Evolutionary conservation across 2,113 vertebrate genomes (phyloP), one percentile per base, ranked within the genome.

Genomic region (Myrmecophaga tridactyla): DNA sequence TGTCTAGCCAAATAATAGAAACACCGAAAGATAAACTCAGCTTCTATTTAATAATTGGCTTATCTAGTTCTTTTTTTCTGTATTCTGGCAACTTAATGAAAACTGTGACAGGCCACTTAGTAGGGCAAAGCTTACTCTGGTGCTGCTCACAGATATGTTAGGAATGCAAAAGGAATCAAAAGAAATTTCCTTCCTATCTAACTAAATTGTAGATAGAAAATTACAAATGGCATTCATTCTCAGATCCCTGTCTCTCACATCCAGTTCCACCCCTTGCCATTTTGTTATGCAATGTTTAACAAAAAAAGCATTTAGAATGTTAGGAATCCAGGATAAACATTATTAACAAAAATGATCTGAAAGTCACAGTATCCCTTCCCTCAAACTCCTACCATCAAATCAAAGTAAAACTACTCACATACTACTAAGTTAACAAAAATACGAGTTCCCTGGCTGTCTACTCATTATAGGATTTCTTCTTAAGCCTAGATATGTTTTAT

Each of bases 391-490:
- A 21, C 41, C 43, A 83, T 48, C 56, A 95, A 90, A 78, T 63
- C 60, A 69, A 51, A 94, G 60, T 41, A 82, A 87, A 94, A 93
- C 14, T 46, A 85, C 7, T 81, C 23, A 77, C 41, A 39, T 15
- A 27, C 53, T 67, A 56, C 63, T 60, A 41, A 51, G 18, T 91
- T 96, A 78, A 96, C 31, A 48, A 86, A 94, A 97, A 93, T 92
- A 94, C 62, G 67, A 63, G 41, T 93, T 96, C 94, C 65, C 93
- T 97, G 82, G 98, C 95, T 56, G 41, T 94, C 39, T 89, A 92
- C 87, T 91, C 70, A 93, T 96, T 98, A 92, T 69, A 86, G 80
- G 93, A 96, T 96, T 96, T 98, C 97, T 97, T 96, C 97, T 97
- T 97, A 97, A 96, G 89, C 96, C 94, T 84, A 92, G 93, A 56